Conservation (phyloP, 2,797 vertebrate species). For the Girardinus metallicus region DNA sequence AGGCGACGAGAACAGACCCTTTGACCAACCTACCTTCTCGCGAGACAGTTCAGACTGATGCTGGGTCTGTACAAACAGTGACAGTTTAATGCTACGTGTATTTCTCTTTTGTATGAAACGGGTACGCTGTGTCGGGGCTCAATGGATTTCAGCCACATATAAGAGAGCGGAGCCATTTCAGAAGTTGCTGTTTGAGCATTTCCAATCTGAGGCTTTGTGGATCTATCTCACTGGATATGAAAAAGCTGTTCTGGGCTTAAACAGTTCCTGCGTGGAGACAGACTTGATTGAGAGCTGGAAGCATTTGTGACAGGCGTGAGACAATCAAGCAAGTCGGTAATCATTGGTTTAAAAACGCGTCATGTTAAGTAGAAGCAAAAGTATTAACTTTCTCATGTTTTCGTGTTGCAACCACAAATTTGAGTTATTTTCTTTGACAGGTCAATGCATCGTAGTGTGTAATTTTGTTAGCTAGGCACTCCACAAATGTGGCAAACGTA, state of each 20-base stretch:
- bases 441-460: background rate
- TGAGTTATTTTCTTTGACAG: background rate
- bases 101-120: conserved; percentile 46
- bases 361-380: no score
- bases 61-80: conserved; percentile 14
- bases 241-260: conserved; percentile 38
- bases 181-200: conserved; percentile 52
- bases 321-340: conserved; percentile 38
- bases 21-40: conserved; percentile 36
- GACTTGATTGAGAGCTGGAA: conserved; percentile 52
- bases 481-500: background rate
- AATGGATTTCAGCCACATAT: conserved; percentile 58
- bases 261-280: conserved; percentile 33
- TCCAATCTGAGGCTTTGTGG: conserved; percentile 50
- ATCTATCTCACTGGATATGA: conserved; percentile 49
- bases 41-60: background rate
- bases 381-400: background rate
- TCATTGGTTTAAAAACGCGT: background rate
- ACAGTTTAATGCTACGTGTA: conserved; percentile 51
- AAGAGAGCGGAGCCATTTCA: conserved; percentile 44
- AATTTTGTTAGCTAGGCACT: background rate
- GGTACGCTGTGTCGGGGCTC: conserved; percentile 51
- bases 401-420: background rate
- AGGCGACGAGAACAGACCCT: conserved; percentile 19
- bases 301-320: conserved; percentile 51